phyloP scores from a whole-genome alignment of 2,888 invertebrate species.

The Protophormia terraenovae region DNA sequence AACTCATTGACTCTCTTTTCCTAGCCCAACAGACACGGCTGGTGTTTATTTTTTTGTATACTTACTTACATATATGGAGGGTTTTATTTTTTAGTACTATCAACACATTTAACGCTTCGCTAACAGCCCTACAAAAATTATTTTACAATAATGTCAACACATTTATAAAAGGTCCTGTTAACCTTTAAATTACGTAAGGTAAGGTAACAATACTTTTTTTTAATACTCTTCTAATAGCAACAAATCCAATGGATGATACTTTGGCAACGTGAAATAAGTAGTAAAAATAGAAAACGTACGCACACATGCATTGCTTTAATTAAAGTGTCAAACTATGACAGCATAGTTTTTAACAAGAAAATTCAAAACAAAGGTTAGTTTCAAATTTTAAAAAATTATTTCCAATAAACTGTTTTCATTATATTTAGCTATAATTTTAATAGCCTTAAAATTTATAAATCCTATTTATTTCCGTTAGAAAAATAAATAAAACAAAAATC shows the following conservation, averaged over 20 bases:
- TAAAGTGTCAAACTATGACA: slow-evolving; percentile 52
- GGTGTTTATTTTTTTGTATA: slow-evolving; percentile 37
- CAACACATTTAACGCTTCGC: slow-evolving; percentile 46
- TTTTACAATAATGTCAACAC: slow-evolving; percentile 33
- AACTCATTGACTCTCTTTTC: slow-evolving; percentile 60
- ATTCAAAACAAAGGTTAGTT: not conserved
- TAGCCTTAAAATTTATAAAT: slow-evolving; percentile 11
- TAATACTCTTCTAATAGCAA: slow-evolving; percentile 56
- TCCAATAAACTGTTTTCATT: slow-evolving; percentile 10
- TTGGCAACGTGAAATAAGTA: slow-evolving; percentile 46
- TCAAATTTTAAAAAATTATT: too few species aligned
- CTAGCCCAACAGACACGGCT: slow-evolving; percentile 29
- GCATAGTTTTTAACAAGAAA: not conserved
- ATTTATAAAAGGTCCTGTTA: slow-evolving; percentile 49
- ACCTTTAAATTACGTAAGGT: slow-evolving; percentile 59
- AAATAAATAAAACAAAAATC: not conserved
- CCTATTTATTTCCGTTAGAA: slow-evolving; percentile 17
- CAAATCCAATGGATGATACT: slow-evolving; percentile 65
- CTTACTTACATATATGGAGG: slow-evolving; percentile 7
- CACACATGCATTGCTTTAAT: slow-evolving; percentile 49
- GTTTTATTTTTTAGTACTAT: slow-evolving; percentile 24
- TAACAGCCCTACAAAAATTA: slow-evolving; percentile 42
- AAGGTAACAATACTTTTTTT: slow-evolving; percentile 33
- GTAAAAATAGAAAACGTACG: too few species aligned
- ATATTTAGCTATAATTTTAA: not conserved